phyloP scores from a whole-genome alignment of 2,113 vertebrate species.

The Nerophis ophidion region DNA sequence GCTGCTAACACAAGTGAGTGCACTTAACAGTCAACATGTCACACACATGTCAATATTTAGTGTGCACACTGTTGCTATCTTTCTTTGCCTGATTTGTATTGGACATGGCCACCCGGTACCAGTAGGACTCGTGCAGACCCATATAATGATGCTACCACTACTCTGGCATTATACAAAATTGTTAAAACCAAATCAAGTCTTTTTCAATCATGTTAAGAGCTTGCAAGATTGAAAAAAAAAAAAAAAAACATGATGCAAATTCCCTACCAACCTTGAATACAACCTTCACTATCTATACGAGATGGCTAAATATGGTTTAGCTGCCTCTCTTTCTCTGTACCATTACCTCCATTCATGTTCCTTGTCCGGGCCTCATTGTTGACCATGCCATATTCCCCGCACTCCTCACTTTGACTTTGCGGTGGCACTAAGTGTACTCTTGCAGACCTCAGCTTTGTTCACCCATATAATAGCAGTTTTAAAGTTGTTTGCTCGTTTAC shows the following conservation, averaged over 20 bases:
- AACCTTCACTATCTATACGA: background rate
- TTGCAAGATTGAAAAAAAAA: background rate
- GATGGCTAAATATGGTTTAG: conserved; percentile 23
- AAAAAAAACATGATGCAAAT: background rate
- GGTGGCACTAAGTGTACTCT: conserved; percentile 40
- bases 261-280: conserved; percentile 15
- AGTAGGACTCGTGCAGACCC: too few species aligned
- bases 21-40: too few species aligned
- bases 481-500: conserved; percentile 43
- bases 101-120: too few species aligned
- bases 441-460: conserved; percentile 38
- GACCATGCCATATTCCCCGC: conserved; percentile 42
- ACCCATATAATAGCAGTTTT: conserved; percentile 29
- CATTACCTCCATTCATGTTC: conserved; percentile 42
- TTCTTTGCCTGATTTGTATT: too few species aligned
- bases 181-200: background rate
- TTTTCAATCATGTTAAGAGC: background rate
- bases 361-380: conserved; percentile 42
- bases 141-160: too few species aligned
- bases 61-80: too few species aligned
- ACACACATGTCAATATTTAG: too few species aligned
- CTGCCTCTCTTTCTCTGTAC: conserved; percentile 28
- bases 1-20: too few species aligned
- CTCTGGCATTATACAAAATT: too few species aligned
- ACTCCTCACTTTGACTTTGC: conserved; percentile 63